phyloP scores from a whole-genome alignment of 2,797 vertebrate genomes.

The Gobio occitaniae region DNA sequence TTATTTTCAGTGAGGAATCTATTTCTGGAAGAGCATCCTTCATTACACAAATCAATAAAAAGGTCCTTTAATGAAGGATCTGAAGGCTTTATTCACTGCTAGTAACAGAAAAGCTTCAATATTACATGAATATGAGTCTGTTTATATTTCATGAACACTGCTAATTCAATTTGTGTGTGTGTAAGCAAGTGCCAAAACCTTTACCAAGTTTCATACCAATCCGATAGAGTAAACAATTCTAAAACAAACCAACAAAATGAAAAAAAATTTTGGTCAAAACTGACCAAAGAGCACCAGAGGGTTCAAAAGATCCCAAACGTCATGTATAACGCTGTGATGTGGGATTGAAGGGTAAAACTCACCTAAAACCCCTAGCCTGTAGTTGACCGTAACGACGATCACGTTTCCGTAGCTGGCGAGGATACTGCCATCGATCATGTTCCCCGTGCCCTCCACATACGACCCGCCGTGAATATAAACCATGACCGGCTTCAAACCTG shows the following conservation, averaged over 20 bases:
- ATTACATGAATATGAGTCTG: background rate
- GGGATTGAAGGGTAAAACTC: slow-evolving; percentile 41
- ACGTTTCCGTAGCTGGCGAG: slow-evolving; percentile 95
- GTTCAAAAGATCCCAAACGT: background rate
- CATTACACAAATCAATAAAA: background rate
- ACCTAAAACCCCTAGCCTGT: slow-evolving; percentile 93
- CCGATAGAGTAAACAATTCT: background rate
- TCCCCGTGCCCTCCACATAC: slow-evolving; percentile 94
- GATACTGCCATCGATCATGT: slow-evolving; percentile 94
- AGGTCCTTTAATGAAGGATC: background rate
- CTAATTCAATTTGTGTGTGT: too few relatives aligned
- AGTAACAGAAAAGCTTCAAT: background rate
- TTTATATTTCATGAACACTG: background rate
- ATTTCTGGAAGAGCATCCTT: background rate
- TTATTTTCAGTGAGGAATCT: background rate
- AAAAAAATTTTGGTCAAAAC: too few relatives aligned
- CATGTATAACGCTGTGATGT: too few relatives aligned
- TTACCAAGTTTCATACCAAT: background rate
- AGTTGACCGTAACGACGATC: slow-evolving; percentile 95
- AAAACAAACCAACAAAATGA: too few relatives aligned
- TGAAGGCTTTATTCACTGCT: background rate
- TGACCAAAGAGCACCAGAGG: background rate
- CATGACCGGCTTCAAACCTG: slow-evolving; percentile 91
- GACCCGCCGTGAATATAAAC: slow-evolving; percentile 96
- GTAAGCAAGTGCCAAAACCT: background rate